phyloP scores from a whole-genome alignment of 2,113 vertebrate genomes.

The Chloroceryle aenea region DNA sequence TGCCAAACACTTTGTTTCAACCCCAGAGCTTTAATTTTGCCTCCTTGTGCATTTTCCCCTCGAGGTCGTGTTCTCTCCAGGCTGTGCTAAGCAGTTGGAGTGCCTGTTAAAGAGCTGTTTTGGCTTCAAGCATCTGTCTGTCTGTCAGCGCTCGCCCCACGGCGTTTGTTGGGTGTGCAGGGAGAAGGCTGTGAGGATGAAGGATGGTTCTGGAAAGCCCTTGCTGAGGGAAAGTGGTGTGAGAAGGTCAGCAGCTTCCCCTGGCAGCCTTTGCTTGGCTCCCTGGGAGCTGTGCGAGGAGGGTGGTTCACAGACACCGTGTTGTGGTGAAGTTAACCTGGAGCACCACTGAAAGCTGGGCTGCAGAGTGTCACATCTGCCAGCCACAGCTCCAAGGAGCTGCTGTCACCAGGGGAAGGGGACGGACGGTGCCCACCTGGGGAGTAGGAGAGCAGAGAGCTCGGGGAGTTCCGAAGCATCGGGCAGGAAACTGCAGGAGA shows the following conservation, averaged over 20 bases:
- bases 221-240: background rate
- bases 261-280: fast-evolving
- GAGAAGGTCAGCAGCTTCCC: background rate
- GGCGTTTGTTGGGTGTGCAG: background rate
- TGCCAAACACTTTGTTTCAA: background rate
- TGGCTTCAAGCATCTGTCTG: background rate
- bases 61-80: background rate
- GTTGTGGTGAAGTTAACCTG: background rate
- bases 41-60: background rate
- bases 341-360: background rate
- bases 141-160: background rate
- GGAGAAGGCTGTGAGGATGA: background rate
- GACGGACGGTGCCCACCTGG: background rate
- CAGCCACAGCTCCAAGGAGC: background rate
- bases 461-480: background rate
- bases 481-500: background rate
- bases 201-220: background rate
- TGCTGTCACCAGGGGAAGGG: fast-evolving
- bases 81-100: background rate
- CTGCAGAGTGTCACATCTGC: fast-evolving
- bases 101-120: background rate
- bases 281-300: background rate
- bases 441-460: background rate
- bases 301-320: fast-evolving
- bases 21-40: background rate